phyloP scores from a whole-genome alignment of 2,888 invertebrate species.

The Tenthredo scrophulariae region DNA sequence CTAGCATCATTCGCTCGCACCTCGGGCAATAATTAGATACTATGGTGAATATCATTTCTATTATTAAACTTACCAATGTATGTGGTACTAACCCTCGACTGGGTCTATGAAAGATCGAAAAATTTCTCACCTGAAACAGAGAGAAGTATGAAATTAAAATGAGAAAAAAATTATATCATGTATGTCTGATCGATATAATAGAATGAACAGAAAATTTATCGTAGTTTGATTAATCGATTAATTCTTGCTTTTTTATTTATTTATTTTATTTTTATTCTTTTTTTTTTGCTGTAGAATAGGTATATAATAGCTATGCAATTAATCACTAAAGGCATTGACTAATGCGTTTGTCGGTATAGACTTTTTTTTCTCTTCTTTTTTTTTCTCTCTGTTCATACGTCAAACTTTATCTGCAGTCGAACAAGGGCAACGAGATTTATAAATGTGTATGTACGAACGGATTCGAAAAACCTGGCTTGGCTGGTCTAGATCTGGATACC shows the following conservation, averaged over 20 bases:
- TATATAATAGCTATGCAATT: not conserved
- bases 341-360: conserved; percentile 30
- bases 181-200: not conserved
- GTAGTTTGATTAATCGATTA: conserved; percentile 30
- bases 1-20: not conserved
- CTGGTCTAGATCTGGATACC: not conserved
- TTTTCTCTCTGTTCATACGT: not conserved
- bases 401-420: conserved; percentile 45
- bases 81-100: no score
- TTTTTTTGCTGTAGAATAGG: not conserved
- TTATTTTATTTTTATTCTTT: no score
- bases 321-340: conserved; percentile 45
- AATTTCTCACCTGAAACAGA: conserved; percentile 68
- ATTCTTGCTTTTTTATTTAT: not conserved
- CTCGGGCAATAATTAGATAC: not conserved
- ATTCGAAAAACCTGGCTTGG: not conserved
- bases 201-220: not conserved
- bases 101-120: not conserved
- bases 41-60: not conserved
- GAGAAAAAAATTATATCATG: not conserved
- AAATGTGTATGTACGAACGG: not conserved
- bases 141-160: conserved; percentile 18
- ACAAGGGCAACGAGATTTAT: conserved; percentile 38
- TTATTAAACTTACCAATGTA: not conserved
- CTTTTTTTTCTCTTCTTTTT: not conserved